Base-by-base conservation (phyloP, 1,140 invertebrate species). In the Drosophila punjabiensis region DNA sequence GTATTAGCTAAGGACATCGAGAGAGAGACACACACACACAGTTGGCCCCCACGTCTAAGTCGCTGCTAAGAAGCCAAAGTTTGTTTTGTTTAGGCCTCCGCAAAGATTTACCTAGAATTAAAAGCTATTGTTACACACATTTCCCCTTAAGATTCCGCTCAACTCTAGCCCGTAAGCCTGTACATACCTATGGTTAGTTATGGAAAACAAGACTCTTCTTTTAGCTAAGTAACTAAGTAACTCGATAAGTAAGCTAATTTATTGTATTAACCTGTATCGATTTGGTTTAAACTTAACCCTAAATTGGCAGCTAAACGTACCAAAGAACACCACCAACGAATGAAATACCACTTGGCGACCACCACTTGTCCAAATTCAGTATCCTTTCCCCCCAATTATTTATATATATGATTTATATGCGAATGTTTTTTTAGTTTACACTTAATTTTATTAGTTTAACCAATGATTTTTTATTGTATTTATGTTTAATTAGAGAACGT, bases 281-380 rank as follows among this genome's bases (percentile, higher is more conserved):
- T 76, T 66, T 76, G 43, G 75, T 89, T 89, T 66, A 60, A 50
- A 89, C 75, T 74, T 77, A 82, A 79, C 69, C 71, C 55, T 62
- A 91, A 90, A 90, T 90, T 90, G 86, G 86, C 90, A 92, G 91
- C 91, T 92, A 92, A 92, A 85, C 81, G 82, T 87, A 92, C 91
- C 91, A 92, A 92, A 92, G 91, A 92, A 66, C 69, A 50, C 71
- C 78, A 80, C 59, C 53, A 68, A 69, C 55, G 53, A 69, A 55
- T 45, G 37, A 68, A 56, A 28, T 39, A 60, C 55, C 50, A 77
- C 55, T 75, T 82, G 79, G 74, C 74, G 43, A 63, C 59, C 50
- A n/a, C n/a, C n/a, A 75, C 65, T 60, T 88, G 52, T 89, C 77
- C 24, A 88, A 88, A 88, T 88, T 88, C 79, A 75, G n/a, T 71